Percentiles rank a stretch among this genome's conserved stretches.
Evolutionary conservation across 2,113 vertebrate genomes (phyloP).

Genomic region (Catharus fuscescens): DNA sequence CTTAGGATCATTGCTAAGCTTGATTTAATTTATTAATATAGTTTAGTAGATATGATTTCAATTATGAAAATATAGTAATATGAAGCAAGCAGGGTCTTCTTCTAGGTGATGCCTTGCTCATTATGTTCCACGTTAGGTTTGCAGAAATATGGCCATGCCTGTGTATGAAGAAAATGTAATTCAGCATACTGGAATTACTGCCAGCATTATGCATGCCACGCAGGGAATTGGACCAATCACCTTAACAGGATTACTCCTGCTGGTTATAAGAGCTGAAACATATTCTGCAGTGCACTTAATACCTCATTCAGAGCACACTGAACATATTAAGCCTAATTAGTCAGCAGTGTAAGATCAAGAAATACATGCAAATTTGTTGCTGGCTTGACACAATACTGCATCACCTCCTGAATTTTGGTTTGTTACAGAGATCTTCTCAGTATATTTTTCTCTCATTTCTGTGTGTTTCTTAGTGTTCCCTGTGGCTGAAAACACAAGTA

Average conservation of each 20-base stretch:
- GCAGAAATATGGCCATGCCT: not conserved
- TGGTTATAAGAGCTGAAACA: not conserved
- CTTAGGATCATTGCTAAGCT: not conserved
- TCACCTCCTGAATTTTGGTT: not conserved
- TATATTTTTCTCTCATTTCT: not conserved
- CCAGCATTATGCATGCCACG: not conserved
- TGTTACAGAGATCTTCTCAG: not conserved
- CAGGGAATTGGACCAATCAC: not conserved
- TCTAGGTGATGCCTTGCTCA: not conserved
- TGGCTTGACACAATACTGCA: not conserved
- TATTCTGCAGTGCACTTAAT: not conserved
- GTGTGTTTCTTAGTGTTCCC: not conserved
- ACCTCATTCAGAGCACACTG: not conserved
- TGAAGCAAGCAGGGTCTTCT: not conserved
- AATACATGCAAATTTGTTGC: not conserved
- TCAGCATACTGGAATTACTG: not conserved
- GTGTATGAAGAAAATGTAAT: not conserved
- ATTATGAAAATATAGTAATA: not conserved
- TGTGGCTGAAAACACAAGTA: not conserved
- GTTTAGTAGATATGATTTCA: constrained; percentile 22
- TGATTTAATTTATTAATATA: constrained; percentile 38
- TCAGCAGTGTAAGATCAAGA: not conserved
- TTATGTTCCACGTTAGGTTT: not conserved
- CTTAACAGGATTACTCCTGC: constrained; percentile 10
- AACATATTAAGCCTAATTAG: not conserved